phyloP scores from a whole-genome alignment of 2,888 invertebrate species.

The Pyrrhosoma nymphula region DNA sequence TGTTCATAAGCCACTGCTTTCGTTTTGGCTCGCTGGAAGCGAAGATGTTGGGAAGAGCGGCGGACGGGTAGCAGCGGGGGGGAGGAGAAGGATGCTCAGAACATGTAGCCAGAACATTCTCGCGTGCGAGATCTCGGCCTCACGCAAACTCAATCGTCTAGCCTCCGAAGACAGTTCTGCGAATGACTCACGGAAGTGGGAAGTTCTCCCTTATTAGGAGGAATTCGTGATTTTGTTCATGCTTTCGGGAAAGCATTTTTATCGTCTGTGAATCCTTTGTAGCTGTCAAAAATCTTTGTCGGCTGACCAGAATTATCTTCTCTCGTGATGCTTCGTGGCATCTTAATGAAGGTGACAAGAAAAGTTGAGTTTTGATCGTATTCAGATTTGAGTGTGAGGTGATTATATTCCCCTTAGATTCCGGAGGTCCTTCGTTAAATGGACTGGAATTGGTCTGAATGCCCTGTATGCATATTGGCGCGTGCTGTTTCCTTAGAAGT shows the following conservation, averaged over 20 bases:
- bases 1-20: conserved; percentile 34
- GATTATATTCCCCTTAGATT: background rate
- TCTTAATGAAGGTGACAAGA: background rate
- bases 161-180: conserved; percentile 10
- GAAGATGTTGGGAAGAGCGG: background rate
- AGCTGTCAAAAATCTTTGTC: background rate
- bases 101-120: background rate
- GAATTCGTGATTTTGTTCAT: conserved; percentile 13
- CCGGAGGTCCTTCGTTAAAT: background rate
- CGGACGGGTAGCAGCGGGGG: background rate
- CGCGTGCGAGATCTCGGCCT: background rate
- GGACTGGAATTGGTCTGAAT: background rate
- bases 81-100: too few species aligned
- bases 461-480: background rate
- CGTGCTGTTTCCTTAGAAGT: background rate
- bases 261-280: background rate
- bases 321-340: background rate
- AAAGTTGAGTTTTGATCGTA: background rate
- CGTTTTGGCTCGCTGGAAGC: background rate
- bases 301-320: background rate
- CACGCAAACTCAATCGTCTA: conserved; percentile 6
- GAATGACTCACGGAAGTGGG: conserved; percentile 46
- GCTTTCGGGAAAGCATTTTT: background rate
- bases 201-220: background rate
- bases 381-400: background rate